Percentiles rank a stretch among this genome's conserved stretches.
phyloP scores from a whole-genome alignment of 1,140 invertebrate genomes.

The roundworm (Caenorhabditis elegans) region DNA sequence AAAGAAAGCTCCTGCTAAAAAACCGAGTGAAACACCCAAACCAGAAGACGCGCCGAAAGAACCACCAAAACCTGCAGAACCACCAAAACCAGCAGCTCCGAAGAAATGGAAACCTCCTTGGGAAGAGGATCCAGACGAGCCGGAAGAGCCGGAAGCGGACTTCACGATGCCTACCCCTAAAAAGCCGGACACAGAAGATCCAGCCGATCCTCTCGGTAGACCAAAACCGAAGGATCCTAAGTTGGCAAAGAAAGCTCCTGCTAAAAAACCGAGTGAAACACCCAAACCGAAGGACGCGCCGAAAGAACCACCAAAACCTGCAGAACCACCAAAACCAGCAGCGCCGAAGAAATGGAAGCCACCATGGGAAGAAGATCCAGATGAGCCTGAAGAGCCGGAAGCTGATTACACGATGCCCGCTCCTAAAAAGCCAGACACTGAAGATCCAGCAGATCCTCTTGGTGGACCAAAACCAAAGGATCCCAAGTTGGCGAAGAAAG shows the following conservation, averaged over 20 bases:
- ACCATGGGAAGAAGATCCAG: neutral
- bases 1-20: neutral
- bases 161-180: neutral
- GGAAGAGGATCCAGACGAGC: neutral
- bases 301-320: neutral
- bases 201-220: neutral
- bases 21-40: neutral
- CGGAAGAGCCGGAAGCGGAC: neutral
- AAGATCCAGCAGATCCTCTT: neutral
- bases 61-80: neutral
- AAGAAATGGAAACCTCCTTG: slow-evolving; percentile 6
- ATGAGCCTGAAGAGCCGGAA: neutral
- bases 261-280: neutral
- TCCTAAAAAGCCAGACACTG: neutral
- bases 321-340: neutral
- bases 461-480: neutral
- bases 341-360: slow-evolving; percentile 3
- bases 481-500: neutral
- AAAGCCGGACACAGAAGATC: neutral
- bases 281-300: neutral
- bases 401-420: neutral
- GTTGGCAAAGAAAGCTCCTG: neutral
- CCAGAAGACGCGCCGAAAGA: neutral
- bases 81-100: neutral
- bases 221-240: neutral